phyloP scores from a whole-genome alignment of 2,113 vertebrate genomes.

The Zeus faber region DNA sequence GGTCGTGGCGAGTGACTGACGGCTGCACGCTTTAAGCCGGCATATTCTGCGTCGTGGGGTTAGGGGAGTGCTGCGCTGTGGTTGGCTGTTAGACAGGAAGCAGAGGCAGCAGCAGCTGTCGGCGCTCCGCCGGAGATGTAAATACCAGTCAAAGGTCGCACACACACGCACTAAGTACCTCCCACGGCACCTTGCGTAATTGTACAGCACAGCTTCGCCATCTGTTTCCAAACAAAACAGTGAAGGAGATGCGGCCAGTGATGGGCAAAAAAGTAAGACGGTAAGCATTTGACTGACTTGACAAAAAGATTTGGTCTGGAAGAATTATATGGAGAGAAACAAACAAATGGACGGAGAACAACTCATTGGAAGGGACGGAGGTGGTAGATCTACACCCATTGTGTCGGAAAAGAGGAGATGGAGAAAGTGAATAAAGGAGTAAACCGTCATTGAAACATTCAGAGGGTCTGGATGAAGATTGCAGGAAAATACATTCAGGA shows the following conservation, averaged over 20 bases:
- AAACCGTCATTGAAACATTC: too few species aligned
- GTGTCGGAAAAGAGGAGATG: too few species aligned
- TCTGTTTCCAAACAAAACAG: conserved; percentile 28
- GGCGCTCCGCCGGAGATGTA: conserved; percentile 23
- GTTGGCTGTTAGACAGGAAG: conserved; percentile 32
- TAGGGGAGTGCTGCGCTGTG: not conserved
- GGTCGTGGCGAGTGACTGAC: conserved; percentile 9
- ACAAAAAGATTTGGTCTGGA: too few species aligned
- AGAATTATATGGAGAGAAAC: too few species aligned
- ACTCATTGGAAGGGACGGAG: too few species aligned
- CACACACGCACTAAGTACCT: conserved; percentile 18
- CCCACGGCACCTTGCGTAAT: conserved; percentile 36
- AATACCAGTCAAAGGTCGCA: conserved; percentile 40
- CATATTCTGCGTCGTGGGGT: conserved; percentile 1
- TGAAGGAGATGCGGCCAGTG: not conserved
- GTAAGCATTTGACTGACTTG: too few species aligned
- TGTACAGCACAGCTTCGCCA: conserved; percentile 27
- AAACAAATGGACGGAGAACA: too few species aligned
- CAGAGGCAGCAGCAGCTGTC: conserved; percentile 25
- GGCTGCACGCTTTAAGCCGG: not conserved
- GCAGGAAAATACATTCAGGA: too few species aligned
- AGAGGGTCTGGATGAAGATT: too few species aligned
- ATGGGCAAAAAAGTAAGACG: too few species aligned
- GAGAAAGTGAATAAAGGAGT: too few species aligned
- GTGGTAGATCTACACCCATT: too few species aligned